Percentiles rank a stretch among this genome's conserved stretches.
Conservation (phyloP, 1,140 invertebrate genomes). For the Dendrolimus kikuchii region DNA sequence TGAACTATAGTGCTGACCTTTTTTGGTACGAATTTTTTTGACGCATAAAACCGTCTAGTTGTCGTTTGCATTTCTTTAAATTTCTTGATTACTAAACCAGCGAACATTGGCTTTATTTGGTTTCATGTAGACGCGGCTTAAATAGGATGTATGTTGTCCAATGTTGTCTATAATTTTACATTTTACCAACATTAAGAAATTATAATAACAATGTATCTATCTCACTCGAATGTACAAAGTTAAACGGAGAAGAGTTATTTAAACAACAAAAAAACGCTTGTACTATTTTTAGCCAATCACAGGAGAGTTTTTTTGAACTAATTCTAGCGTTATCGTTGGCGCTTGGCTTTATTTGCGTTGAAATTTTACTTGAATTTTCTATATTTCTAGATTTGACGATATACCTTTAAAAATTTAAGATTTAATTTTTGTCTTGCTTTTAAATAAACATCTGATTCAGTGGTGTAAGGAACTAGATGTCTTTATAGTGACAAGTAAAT, state of each 20-base stretch:
- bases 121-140: too few relatives aligned
- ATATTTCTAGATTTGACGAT: conserved; percentile 8
- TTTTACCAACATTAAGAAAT: too few relatives aligned
- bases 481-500: conserved; percentile 24
- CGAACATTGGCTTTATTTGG: too few relatives aligned
- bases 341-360: conserved; percentile 37
- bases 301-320: conserved; percentile 40
- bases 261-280: conserved; percentile 16
- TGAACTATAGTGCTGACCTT: too few relatives aligned
- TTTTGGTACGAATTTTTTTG: too few relatives aligned
- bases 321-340: conserved; percentile 50
- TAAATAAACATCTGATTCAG: background rate
- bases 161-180: too few relatives aligned
- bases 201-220: background rate
- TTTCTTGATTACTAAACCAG: too few relatives aligned
- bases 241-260: background rate
- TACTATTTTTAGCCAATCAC: conserved; percentile 49
- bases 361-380: conserved; percentile 10
- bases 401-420: conserved; percentile 8
- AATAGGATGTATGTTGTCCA: too few relatives aligned
- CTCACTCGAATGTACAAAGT: background rate
- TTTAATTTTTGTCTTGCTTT: conserved; percentile 5
- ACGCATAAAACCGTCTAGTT: too few relatives aligned
- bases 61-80: too few relatives aligned
- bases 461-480: conserved; percentile 12